These are phyloP conservation scores for Pangasius mekongensis DNA, from an alignment of 2,797 vertebrate species.

Conservation along the genomic window DNA sequence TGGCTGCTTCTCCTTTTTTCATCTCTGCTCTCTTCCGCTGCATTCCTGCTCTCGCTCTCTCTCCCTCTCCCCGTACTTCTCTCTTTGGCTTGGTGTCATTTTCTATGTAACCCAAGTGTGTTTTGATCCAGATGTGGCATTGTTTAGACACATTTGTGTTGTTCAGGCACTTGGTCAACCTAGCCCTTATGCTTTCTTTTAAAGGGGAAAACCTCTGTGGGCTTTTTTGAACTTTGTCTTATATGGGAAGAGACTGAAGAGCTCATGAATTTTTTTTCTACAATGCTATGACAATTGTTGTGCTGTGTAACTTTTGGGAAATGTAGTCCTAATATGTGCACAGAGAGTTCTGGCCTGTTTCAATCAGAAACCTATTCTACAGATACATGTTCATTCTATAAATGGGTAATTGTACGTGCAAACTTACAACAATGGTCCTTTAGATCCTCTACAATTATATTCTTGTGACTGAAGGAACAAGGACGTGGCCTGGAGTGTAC, in stretches of 20 bases:
- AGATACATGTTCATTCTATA: background rate
- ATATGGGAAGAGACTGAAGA: constrained; percentile 45
- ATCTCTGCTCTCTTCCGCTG: constrained; percentile 65
- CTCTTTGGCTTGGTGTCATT: background rate
- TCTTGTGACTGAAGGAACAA: background rate
- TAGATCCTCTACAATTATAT: background rate
- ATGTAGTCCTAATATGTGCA: background rate
- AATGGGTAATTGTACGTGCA: no score
- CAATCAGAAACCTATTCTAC: background rate
- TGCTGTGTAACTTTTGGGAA: background rate
- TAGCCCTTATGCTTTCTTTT: constrained; percentile 76
- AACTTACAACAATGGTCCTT: background rate
- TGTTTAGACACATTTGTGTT: constrained; percentile 76
- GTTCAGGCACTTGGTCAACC: constrained; percentile 66
- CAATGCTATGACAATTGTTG: background rate
- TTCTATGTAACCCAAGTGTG: constrained; percentile 47
- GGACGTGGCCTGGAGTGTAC: background rate
- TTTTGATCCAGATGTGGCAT: constrained; percentile 77
- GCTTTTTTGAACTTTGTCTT: constrained; percentile 29
- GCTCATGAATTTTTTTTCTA: background rate
- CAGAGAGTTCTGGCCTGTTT: no score
- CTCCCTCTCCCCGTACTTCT: constrained; percentile 24
- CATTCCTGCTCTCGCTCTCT: constrained; percentile 64
- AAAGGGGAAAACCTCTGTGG: constrained; percentile 65
- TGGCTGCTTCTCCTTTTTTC: constrained; percentile 69